Evolutionary conservation across 1,140 invertebrate genomes (phyloP).

Genomic region (Tetramorium simillimum): DNA sequence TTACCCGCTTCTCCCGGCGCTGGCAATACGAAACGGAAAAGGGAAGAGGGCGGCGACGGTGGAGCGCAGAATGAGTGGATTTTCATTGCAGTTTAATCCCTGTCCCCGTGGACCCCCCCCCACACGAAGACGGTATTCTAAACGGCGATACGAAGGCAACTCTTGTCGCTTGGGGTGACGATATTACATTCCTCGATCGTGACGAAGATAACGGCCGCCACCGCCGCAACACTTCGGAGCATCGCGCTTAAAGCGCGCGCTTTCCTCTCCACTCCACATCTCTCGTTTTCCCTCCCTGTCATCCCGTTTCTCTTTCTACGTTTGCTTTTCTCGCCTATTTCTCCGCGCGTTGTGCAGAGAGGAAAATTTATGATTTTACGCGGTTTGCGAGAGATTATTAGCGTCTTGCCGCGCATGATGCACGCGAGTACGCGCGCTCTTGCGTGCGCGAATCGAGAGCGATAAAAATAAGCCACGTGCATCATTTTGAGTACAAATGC

Average conservation of each 20-base stretch:
- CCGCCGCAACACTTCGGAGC: constrained; percentile 40
- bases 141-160: constrained; percentile 82
- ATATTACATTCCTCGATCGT: constrained; percentile 85
- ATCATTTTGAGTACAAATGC: background rate
- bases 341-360: background rate
- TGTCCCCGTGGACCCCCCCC: background rate
- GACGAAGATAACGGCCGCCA: constrained; percentile 80
- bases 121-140: constrained; percentile 75
- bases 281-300: background rate
- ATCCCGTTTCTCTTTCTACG: background rate
- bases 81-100: constrained; percentile 83
- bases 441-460: background rate
- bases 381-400: constrained; percentile 43
- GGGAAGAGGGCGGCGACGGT: constrained; percentile 12
- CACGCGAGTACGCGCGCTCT: background rate
- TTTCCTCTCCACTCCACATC: constrained; percentile 52
- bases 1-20: constrained; percentile 65
- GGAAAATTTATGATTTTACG: constrained; percentile 48
- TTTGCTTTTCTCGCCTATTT: background rate
- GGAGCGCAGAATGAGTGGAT: constrained; percentile 76
- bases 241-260: constrained; percentile 54
- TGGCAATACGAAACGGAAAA: constrained; percentile 41
- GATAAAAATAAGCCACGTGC: background rate
- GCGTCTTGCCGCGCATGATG: constrained; percentile 2
- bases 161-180: constrained; percentile 84